Evolutionary conservation across 1,140 invertebrate genomes (phyloP), one percentile per base, ranked within the genome.

Genomic region (Atta colombica): DNA sequence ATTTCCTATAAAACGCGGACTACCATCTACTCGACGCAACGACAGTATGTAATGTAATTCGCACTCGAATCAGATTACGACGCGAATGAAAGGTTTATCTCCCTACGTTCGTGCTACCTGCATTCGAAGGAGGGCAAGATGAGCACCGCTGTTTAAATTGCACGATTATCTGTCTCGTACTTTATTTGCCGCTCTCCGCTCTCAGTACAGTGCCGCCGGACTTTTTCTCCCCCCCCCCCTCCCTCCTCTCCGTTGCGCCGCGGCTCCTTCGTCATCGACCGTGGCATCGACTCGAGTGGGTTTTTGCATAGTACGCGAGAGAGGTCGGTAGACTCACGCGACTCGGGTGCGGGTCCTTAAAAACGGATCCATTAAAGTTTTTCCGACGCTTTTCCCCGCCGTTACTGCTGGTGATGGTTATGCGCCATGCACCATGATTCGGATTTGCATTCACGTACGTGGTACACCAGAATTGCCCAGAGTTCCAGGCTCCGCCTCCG

Each of bases 351-450:
- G 78, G 71, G 88, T 88, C 90, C 90, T 93, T 94, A 92, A 93
- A 93, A 92, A 93, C 90, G 88, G 90, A 93, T 92, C 93, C 92
- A 93, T 93, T 94, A 93, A 93, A 92, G 92, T 93, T 93, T 92
- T 92, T 92, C 89, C 85, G 92, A 71, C 78, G 88, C 87, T 89
- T 92, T 91, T 88, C 86, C 75, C 85, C 88, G 7, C 39, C 28
- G 61, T 21, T 68, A 55, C 1, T 49, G 25, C 58, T 1, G 86
- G 87, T 86, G 77, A 86, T 91, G 80, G 88, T 85, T 91, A 72
- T 88, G 87, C 81, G 77, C 31, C 16, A 45, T 65, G 82, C 80
- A 78, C 31, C 81, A 14, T 69, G 55, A 77, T 86, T 74, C 39
- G 81, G 87, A 81, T 91, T 91, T 91, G 91, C 69, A 89, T 91